Conservation (phyloP, 92 coral and sea anemone genomes). For the Bergia puertoricense region DNA sequence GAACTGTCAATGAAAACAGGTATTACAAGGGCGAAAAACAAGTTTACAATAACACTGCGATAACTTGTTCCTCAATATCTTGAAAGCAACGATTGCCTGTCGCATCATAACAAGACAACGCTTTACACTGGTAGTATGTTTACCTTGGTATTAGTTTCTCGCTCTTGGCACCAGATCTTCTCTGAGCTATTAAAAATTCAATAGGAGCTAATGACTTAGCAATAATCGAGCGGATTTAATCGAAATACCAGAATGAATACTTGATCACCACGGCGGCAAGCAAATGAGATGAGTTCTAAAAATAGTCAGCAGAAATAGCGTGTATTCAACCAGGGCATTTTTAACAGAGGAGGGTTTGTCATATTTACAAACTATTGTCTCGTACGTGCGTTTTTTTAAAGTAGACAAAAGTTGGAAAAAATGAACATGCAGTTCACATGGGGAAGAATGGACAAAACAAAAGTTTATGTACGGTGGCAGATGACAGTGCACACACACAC, state of each 20-base stretch:
- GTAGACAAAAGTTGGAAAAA: not conserved
- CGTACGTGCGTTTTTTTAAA: not conserved
- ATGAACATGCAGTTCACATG: not conserved
- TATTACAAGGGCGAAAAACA: not conserved
- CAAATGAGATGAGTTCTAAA: not conserved
- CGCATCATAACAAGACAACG: not conserved
- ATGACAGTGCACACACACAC: not conserved
- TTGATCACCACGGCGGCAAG: constrained; percentile 30
- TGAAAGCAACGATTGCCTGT: not conserved
- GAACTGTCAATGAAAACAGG: not conserved
- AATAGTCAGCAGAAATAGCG: not conserved
- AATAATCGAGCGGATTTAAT: constrained; percentile 10
- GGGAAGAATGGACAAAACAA: not conserved
- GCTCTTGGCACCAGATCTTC: constrained; percentile 19
- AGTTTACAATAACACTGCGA: too few species aligned
- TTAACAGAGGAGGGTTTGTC: not conserved
- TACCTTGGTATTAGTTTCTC: constrained; percentile 15
- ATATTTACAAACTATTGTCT: not conserved
- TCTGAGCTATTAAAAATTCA: constrained; percentile 27
- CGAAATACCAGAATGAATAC: constrained; percentile 30
- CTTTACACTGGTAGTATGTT: not conserved
- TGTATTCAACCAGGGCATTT: not conserved
- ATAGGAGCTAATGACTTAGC: constrained; percentile 18
- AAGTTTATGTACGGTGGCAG: not conserved
- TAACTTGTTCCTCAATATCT: not conserved